A percentile compares a stretch with the other conserved stretches of the same genome.
phyloP scores from a whole-genome alignment of 2,888 invertebrate genomes.

The Anodontia alba region DNA sequence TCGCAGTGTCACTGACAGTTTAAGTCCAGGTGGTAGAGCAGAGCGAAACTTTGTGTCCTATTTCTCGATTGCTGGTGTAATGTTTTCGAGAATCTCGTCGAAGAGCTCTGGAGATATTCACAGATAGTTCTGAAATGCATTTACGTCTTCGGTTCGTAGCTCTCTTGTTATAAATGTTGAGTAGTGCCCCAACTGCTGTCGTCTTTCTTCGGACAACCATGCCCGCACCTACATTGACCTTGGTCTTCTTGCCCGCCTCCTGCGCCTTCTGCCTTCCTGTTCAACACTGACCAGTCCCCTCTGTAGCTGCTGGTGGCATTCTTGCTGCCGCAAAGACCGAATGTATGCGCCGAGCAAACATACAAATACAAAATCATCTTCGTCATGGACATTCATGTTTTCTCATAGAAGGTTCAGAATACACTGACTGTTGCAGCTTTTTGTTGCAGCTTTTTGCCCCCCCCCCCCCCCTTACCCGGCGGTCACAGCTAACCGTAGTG shows the following conservation, averaged over 20 bases:
- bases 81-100: constrained; percentile 12
- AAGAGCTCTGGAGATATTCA: constrained; percentile 11
- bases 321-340: background rate
- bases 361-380: constrained; percentile 20
- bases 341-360: constrained; percentile 21
- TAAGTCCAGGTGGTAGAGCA: constrained; percentile 1
- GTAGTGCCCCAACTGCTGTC: constrained; percentile 1
- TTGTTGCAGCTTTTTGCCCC: background rate
- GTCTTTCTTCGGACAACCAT: background rate
- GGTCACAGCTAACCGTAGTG: background rate
- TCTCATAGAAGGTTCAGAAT: background rate
- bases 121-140: constrained; percentile 24
- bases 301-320: constrained; percentile 6
- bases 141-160: constrained; percentile 1
- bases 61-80: constrained; percentile 12
- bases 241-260: constrained; percentile 5
- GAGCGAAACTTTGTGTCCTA: constrained; percentile 6
- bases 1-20: background rate
- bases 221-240: background rate
- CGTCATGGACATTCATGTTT: background rate
- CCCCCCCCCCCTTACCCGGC: background rate
- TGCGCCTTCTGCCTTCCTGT: constrained; percentile 12
- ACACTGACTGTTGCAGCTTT: background rate
- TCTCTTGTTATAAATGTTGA: constrained; percentile 4
- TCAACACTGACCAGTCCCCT: background rate